phyloP scores from a whole-genome alignment of 2,888 invertebrate genomes.

The Nesidiocoris tenuis region DNA sequence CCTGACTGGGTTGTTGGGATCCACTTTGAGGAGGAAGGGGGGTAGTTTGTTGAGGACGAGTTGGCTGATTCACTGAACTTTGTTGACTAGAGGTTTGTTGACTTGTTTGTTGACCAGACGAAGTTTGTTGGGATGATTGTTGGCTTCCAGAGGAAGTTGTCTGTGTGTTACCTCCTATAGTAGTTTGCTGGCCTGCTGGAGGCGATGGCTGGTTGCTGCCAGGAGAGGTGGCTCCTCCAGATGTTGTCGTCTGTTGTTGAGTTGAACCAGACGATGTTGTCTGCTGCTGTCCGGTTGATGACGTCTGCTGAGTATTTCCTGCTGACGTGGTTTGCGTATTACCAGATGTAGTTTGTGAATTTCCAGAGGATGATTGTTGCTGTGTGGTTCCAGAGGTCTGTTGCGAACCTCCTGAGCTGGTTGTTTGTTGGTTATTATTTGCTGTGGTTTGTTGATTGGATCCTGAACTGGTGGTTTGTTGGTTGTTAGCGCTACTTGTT shows the following conservation, averaged over 20 bases:
- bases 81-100: conserved; percentile 27
- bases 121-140: conserved; percentile 38
- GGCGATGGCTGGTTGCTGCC: conserved; percentile 21
- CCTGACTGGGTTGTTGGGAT: conserved; percentile 10
- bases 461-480: conserved; percentile 33
- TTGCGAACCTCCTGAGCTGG: conserved; percentile 27
- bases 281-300: conserved; percentile 28
- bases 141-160: conserved; percentile 16
- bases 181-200: conserved; percentile 8
- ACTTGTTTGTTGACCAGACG: conserved; percentile 39
- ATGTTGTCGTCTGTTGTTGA: conserved; percentile 28
- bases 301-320: conserved; percentile 17
- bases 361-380: conserved; percentile 26
- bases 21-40: conserved; percentile 27
- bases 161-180: conserved; percentile 8
- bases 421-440: conserved; percentile 6
- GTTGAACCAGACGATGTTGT: conserved; percentile 12
- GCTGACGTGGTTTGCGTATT: conserved; percentile 20
- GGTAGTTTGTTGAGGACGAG: conserved; percentile 36
- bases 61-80: too few relatives aligned
- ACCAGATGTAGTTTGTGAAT: background rate
- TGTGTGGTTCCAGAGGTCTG: conserved; percentile 2
- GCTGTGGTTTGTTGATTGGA: conserved; percentile 11
- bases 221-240: too few relatives aligned
- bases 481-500: conserved; percentile 34